Percentiles rank a stretch among this genome's conserved stretches.
These are phyloP conservation scores for Ophion costatus DNA, from an alignment of 2,888 invertebrate genomes.

Conservation along the genomic window DNA sequence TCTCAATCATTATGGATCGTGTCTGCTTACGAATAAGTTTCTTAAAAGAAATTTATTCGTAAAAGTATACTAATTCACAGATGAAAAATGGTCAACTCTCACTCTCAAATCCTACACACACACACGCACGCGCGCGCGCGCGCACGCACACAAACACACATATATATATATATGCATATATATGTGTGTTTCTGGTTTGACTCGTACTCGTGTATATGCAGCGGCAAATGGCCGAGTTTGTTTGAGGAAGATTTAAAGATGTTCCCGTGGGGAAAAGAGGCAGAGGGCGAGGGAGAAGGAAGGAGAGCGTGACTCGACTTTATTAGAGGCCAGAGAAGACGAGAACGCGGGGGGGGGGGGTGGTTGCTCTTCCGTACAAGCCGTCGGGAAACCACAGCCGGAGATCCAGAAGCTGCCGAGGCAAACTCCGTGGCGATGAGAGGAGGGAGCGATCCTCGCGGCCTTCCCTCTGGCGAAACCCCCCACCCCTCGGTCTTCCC, in stretches of 20 bases:
- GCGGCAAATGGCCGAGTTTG: slow-evolving; percentile 69
- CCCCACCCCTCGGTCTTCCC: slow-evolving; percentile 20
- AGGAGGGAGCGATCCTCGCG: slow-evolving; percentile 19
- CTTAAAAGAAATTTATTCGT: too few relatives aligned
- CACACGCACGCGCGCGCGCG: too few relatives aligned
- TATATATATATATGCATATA: too few relatives aligned
- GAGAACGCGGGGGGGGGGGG: slow-evolving; percentile 39
- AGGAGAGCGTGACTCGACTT: slow-evolving; percentile 78
- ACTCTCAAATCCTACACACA: too few relatives aligned
- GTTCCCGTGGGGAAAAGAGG: slow-evolving; percentile 61
- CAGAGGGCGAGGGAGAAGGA: neutral
- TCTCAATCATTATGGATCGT: too few relatives aligned
- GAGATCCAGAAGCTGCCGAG: slow-evolving; percentile 52
- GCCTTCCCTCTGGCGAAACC: slow-evolving; percentile 53
- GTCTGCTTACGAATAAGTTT: too few relatives aligned
- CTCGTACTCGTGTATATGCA: slow-evolving; percentile 55
- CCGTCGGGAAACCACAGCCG: slow-evolving; percentile 56
- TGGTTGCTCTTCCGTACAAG: slow-evolving; percentile 24
- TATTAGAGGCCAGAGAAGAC: slow-evolving; percentile 72
- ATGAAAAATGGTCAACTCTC: too few relatives aligned
- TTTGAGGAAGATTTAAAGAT: slow-evolving; percentile 79
- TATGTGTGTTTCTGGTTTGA: neutral
- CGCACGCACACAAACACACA: too few relatives aligned
- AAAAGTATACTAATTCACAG: too few relatives aligned
- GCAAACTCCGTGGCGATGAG: slow-evolving; percentile 41